These are phyloP conservation scores for Argyresthia albistria DNA, from an alignment of 2,888 invertebrate species.

Conservation along the genomic window DNA sequence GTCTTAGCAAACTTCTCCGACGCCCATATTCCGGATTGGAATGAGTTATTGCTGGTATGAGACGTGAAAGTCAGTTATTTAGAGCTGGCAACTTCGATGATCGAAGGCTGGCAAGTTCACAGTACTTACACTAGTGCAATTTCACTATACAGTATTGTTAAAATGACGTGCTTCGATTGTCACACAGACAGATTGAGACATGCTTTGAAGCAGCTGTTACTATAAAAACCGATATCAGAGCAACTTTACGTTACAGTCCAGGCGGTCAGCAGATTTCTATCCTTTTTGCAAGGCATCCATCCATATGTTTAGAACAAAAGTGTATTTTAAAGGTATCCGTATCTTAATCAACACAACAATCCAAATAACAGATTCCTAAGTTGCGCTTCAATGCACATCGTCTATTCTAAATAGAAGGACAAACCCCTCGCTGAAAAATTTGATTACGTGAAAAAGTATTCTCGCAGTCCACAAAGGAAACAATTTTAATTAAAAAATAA, in stretches of 20 bases:
- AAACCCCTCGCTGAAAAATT: not conserved
- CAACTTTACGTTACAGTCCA: no score
- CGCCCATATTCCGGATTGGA: not conserved
- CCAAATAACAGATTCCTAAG: not conserved
- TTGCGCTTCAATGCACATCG: not conserved
- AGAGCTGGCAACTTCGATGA: no score
- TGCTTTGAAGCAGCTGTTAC: no score
- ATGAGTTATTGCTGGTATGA: not conserved
- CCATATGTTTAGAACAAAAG: no score
- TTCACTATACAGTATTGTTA: not conserved
- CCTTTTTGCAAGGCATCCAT: no score
- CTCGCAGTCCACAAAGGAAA: not conserved
- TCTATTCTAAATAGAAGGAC: no score
- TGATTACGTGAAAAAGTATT: not conserved
- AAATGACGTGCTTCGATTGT: not conserved
- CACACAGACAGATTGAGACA: not conserved
- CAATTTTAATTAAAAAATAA: not conserved
- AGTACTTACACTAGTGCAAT: not conserved
- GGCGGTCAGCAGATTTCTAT: no score
- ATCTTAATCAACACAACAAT: not conserved
- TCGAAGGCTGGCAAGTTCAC: no score
- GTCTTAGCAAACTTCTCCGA: constrained; percentile 1
- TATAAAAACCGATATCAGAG: no score
- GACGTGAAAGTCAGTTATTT: no score
- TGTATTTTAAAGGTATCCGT: no score